Conservation (phyloP, 1,140 invertebrate genomes). For the Musca domestica region DNA sequence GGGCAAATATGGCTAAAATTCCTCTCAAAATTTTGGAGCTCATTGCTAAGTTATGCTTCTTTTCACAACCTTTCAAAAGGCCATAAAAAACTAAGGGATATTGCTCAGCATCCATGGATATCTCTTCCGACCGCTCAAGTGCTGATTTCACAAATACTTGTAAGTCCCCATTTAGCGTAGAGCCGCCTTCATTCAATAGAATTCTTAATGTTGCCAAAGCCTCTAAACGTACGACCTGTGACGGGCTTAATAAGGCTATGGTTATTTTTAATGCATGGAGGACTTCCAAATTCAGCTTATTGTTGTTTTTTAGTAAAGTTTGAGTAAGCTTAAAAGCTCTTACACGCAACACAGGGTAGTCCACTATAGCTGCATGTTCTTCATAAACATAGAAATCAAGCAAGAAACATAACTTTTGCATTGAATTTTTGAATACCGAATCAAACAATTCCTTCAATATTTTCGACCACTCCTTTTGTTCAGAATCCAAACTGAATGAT, state of each 20-base stretch:
- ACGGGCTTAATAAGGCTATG: slow-evolving; percentile 32
- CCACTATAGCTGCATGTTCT: slow-evolving; percentile 26
- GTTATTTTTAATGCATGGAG: slow-evolving; percentile 38
- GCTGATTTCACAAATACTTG: slow-evolving; percentile 41
- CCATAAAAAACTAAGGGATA: slow-evolving; percentile 58
- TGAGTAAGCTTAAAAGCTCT: slow-evolving; percentile 38
- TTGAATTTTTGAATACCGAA: slow-evolving; percentile 50
- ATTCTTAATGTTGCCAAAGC: slow-evolving; percentile 34
- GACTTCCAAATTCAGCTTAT: slow-evolving; percentile 17
- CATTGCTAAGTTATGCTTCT: not conserved
- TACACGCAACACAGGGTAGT: slow-evolving; percentile 36
- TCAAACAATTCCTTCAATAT: slow-evolving; percentile 43
- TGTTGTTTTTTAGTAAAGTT: slow-evolving; percentile 28
- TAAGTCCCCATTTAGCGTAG: slow-evolving; percentile 31
- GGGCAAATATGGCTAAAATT: slow-evolving; percentile 18
- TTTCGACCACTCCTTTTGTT: slow-evolving; percentile 36
- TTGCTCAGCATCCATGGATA: slow-evolving; percentile 64
- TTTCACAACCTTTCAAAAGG: slow-evolving; percentile 32
- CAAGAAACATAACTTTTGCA: slow-evolving; percentile 57
- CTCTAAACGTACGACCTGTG: slow-evolving; percentile 50
- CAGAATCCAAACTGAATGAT: slow-evolving; percentile 16
- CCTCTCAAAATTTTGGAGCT: slow-evolving; percentile 6
- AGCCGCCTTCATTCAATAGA: slow-evolving; percentile 21
- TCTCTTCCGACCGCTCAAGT: slow-evolving; percentile 56
- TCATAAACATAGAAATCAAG: slow-evolving; percentile 54